These are phyloP conservation scores for Eulithis prunata DNA, from an alignment of 2,888 invertebrate genomes.

Conservation along the genomic window DNA sequence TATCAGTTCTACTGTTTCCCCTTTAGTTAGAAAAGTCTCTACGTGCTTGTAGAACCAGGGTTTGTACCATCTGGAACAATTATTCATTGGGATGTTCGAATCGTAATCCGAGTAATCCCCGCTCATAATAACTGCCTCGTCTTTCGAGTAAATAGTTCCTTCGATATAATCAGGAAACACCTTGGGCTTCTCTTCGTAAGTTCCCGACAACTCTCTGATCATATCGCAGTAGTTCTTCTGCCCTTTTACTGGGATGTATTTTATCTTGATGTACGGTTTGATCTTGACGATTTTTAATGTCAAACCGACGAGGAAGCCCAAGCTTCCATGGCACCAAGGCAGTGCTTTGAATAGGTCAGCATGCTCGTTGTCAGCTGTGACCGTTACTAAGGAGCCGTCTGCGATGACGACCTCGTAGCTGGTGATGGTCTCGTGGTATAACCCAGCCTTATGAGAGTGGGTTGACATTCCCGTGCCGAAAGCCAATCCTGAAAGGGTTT, in stretches of 20 bases:
- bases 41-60: slow-evolving; percentile 90
- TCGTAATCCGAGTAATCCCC: slow-evolving; percentile 87
- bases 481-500: slow-evolving; percentile 79
- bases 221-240: slow-evolving; percentile 86
- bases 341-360: slow-evolving; percentile 84
- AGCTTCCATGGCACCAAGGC: slow-evolving; percentile 88
- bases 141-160: slow-evolving; percentile 86
- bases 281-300: slow-evolving; percentile 86
- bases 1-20: slow-evolving; percentile 84
- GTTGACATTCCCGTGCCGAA: slow-evolving; percentile 90
- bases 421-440: slow-evolving; percentile 87
- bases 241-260: slow-evolving; percentile 85
- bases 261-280: slow-evolving; percentile 87
- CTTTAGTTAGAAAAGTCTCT: slow-evolving; percentile 81
- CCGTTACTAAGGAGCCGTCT: slow-evolving; percentile 85
- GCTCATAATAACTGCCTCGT: slow-evolving; percentile 87
- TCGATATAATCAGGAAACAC: slow-evolving; percentile 86
- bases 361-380: slow-evolving; percentile 83
- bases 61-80: slow-evolving; percentile 87
- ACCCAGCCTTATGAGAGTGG: slow-evolving; percentile 88
- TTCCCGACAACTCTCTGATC: slow-evolving; percentile 85
- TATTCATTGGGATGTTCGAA: slow-evolving; percentile 77
- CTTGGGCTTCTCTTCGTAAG: slow-evolving; percentile 71
- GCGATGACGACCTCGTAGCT: slow-evolving; percentile 87
- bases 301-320: slow-evolving; percentile 87